Percentiles rank a stretch among this genome's conserved stretches.
Evolutionary conservation across 2,797 vertebrate genomes (phyloP).

Genomic region (Pangasius macronema): DNA sequence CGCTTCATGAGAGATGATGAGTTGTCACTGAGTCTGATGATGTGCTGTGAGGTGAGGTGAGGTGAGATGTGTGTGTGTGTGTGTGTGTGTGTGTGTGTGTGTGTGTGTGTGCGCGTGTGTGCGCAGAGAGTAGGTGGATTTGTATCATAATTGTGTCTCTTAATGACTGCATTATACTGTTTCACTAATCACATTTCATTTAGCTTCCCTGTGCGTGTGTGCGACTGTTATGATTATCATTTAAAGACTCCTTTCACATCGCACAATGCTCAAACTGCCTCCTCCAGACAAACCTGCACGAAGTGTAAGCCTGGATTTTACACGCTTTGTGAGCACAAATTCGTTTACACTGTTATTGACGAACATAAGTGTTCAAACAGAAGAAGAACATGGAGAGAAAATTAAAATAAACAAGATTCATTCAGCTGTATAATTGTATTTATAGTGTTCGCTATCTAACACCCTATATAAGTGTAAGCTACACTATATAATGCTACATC

Average conservation of each 20-base stretch:
- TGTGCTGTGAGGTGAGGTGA: neutral
- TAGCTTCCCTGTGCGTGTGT: constrained; percentile 15
- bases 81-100: neutral
- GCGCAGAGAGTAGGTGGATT: constrained; percentile 12
- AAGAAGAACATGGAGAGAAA: neutral
- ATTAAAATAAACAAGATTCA: neutral
- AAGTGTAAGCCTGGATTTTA: neutral
- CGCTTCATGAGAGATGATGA: neutral
- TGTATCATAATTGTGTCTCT: constrained; percentile 35
- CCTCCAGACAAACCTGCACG: neutral
- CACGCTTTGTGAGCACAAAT: neutral
- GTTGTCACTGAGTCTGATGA: constrained; percentile 6
- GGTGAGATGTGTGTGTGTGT: neutral
- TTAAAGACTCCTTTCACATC: constrained; percentile 25
- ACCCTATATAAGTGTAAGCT: neutral
- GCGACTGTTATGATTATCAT: constrained; percentile 25
- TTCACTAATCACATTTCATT: constrained; percentile 30
- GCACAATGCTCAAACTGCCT: neutral
- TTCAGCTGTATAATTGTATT: neutral
- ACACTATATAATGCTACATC: neutral
- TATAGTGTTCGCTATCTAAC: neutral
- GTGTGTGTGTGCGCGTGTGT: constrained; percentile 12
- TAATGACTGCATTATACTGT: constrained; percentile 31
- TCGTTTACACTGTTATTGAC: neutral
- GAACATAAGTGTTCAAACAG: neutral